Evolutionary conservation across 2,888 invertebrate genomes (phyloP).

Genomic region (Dryomyza anilis): DNA sequence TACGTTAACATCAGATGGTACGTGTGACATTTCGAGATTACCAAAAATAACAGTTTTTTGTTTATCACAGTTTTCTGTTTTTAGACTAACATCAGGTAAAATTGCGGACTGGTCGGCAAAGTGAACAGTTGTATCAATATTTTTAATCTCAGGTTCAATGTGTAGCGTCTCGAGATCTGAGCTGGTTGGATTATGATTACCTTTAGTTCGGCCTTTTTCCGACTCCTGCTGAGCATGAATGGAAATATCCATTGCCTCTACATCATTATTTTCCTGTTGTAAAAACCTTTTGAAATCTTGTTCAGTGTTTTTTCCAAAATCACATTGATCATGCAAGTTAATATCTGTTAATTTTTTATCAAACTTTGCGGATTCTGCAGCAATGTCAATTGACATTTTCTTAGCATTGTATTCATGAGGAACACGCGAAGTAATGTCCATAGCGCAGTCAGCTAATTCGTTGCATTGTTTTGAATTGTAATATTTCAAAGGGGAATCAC

Average conservation of each 20-base stretch:
- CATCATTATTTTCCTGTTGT: conserved; percentile 2
- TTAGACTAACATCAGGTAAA: background rate
- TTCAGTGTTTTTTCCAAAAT: background rate
- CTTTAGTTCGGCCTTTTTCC: too few relatives aligned
- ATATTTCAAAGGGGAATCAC: too few relatives aligned
- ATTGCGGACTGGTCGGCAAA: background rate
- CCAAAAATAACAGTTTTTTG: background rate
- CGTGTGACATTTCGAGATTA: background rate
- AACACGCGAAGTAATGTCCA: background rate
- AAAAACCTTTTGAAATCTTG: background rate
- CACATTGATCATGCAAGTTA: conserved; percentile 3
- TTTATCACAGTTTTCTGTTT: background rate
- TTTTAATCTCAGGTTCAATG: too few relatives aligned
- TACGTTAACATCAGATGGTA: background rate
- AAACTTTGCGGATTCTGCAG: conserved; percentile 17
- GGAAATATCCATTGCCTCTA: conserved; percentile 8
- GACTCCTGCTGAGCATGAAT: too few relatives aligned
- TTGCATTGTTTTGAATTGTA: background rate
- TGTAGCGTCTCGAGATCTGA: too few relatives aligned
- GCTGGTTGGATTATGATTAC: too few relatives aligned
- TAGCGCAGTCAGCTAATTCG: background rate
- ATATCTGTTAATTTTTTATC: conserved; percentile 23
- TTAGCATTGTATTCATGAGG: background rate
- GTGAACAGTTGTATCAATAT: too few relatives aligned
- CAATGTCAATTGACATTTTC: background rate